Percentiles rank a stretch among this genome's conserved stretches.
Conservation (phyloP, 2,113 vertebrate species). For the Urocolius indicus region DNA sequence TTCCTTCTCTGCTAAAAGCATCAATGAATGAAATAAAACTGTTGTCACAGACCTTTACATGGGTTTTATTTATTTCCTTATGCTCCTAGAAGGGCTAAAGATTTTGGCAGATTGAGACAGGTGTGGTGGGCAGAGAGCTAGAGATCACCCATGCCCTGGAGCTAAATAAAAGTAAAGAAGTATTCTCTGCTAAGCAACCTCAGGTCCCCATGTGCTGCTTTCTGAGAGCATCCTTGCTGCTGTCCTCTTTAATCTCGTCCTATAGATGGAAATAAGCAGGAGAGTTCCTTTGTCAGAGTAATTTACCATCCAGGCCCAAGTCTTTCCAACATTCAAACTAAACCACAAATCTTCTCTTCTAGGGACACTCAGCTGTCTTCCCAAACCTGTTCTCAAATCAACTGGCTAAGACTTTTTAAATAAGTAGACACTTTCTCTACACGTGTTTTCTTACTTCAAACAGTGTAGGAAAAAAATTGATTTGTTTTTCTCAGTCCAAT, state of each 20-base stretch:
- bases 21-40: background rate
- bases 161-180: background rate
- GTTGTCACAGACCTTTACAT: background rate
- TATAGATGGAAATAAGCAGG: background rate
- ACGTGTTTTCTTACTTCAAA: background rate
- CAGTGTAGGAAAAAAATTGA: conserved; percentile 40
- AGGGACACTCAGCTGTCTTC: background rate
- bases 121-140: background rate
- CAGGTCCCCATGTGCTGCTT: background rate
- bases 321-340: conserved; percentile 40
- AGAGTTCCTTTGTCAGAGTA: background rate
- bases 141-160: background rate
- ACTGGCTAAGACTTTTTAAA: background rate
- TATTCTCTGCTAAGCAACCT: background rate
- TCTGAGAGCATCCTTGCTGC: background rate
- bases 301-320: background rate
- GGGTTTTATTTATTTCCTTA: background rate
- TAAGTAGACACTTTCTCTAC: background rate
- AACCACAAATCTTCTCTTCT: conserved; percentile 41
- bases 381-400: background rate
- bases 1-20: background rate
- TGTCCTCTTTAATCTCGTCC: background rate
- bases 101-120: background rate
- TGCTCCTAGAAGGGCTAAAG: background rate
- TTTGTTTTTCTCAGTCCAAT: conserved; percentile 59